phyloP scores from a whole-genome alignment of 2,888 invertebrate genomes.

The Pardosa pseudoannulata region DNA sequence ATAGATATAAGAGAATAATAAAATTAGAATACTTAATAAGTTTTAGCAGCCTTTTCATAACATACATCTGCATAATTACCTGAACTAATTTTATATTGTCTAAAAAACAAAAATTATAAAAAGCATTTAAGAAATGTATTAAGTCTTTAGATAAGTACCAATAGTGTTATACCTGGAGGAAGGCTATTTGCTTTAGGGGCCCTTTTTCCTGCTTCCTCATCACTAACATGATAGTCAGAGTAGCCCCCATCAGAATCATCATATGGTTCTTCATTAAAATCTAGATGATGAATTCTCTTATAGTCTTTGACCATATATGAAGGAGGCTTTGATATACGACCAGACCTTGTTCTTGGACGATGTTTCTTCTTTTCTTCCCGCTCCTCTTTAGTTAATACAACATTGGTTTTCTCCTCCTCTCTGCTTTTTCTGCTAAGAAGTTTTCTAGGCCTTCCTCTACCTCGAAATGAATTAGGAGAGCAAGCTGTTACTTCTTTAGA shows the following conservation, averaged over 20 bases:
- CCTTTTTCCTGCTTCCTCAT: slow-evolving; percentile 74
- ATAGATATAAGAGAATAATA: too few species aligned
- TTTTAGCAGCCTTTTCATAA: too few species aligned
- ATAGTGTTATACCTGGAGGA: slow-evolving; percentile 61
- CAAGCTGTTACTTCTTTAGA: not conserved
- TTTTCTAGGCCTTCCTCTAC: slow-evolving; percentile 68
- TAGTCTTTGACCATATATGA: slow-evolving; percentile 82
- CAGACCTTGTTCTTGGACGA: slow-evolving; percentile 80
- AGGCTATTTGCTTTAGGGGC: slow-evolving; percentile 28
- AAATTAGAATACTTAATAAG: too few species aligned
- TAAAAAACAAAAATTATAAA: too few species aligned
- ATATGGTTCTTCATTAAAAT: slow-evolving; percentile 80
- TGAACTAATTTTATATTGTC: too few species aligned
- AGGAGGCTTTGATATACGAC: slow-evolving; percentile 81
- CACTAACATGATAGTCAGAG: slow-evolving; percentile 80
- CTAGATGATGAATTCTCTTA: slow-evolving; percentile 81
- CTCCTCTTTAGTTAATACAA: slow-evolving; percentile 78
- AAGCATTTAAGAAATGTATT: too few species aligned
- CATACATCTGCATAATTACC: too few species aligned
- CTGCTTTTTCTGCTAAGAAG: slow-evolving; percentile 33
- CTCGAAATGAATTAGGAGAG: slow-evolving; percentile 3
- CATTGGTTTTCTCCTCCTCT: slow-evolving; percentile 75
- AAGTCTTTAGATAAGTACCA: too few species aligned
- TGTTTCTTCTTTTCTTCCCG: slow-evolving; percentile 79
- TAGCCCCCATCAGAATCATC: slow-evolving; percentile 82